phyloP scores from a whole-genome alignment of 2,113 vertebrate species.

The Serilophus lunatus region DNA sequence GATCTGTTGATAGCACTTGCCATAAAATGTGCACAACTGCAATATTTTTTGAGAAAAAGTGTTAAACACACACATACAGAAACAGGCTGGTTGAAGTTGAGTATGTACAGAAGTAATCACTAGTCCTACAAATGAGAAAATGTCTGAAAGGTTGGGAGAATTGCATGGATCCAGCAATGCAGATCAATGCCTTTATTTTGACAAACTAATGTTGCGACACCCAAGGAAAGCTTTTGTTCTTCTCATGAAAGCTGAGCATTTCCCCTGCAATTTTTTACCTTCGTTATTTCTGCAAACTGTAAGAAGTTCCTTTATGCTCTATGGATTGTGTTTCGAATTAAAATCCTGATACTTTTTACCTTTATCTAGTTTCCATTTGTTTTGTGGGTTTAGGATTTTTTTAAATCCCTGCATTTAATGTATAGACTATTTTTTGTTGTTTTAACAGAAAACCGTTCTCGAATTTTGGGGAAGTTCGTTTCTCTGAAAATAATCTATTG shows the following conservation, averaged over 20 bases:
- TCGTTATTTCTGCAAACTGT: background rate
- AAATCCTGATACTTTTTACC: background rate
- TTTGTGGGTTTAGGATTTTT: background rate
- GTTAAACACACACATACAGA: background rate
- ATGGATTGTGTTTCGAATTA: background rate
- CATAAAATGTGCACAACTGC: background rate
- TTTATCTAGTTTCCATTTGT: background rate
- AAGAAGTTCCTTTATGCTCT: background rate
- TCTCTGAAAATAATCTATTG: conserved; percentile 60
- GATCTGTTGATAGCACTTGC: background rate
- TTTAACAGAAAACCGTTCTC: conserved; percentile 16
- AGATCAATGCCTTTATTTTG: background rate
- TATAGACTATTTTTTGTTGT: background rate
- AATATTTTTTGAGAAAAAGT: background rate
- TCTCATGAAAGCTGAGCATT: background rate
- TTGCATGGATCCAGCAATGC: background rate
- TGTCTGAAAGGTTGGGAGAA: no score
- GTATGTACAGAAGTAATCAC: background rate
- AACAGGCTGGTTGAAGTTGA: background rate
- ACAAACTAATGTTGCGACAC: background rate
- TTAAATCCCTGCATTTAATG: background rate
- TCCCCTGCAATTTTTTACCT: background rate
- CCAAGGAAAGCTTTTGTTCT: background rate
- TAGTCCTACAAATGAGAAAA: background rate
- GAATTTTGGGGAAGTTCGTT: conserved; percentile 60